Percentiles rank a stretch among this genome's conserved stretches.
phyloP scores from a whole-genome alignment of 2,797 vertebrate genomes.

The Graptemys geographica region DNA sequence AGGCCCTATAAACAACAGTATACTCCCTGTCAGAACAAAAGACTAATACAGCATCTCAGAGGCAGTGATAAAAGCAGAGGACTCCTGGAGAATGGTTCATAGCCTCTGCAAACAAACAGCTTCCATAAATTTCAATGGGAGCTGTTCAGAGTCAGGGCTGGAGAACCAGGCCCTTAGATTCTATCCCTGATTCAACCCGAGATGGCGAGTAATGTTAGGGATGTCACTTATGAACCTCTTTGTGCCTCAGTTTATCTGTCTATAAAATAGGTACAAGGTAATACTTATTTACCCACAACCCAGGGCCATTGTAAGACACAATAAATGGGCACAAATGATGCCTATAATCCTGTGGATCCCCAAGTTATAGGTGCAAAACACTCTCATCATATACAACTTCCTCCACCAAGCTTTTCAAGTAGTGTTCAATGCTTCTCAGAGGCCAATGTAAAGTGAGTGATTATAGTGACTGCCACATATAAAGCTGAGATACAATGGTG shows the following conservation, averaged over 20 bases:
- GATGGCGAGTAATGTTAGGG: neutral
- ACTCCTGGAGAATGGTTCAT: neutral
- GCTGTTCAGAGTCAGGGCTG: neutral
- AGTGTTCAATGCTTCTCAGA: neutral
- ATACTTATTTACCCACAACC: neutral
- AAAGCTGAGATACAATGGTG: neutral
- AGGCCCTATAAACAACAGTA: fast-evolving
- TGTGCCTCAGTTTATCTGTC: neutral
- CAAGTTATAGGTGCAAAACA: neutral
- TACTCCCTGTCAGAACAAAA: neutral
- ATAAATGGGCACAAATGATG: neutral
- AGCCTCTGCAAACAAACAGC: neutral
- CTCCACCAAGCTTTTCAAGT: neutral
- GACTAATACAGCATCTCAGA: neutral
- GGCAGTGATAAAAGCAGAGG: fast-evolving
- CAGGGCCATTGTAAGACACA: neutral
- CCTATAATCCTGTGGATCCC: neutral
- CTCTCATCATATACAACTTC: too few relatives aligned
- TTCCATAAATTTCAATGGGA: neutral
- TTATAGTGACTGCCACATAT: neutral
- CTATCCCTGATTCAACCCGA: neutral
- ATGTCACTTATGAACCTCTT: neutral
- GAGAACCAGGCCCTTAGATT: neutral
- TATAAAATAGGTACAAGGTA: neutral
- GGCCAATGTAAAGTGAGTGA: neutral